These are phyloP conservation scores for Zelleria hepariella DNA, from an alignment of 2,888 invertebrate species.

Conservation along the genomic window DNA sequence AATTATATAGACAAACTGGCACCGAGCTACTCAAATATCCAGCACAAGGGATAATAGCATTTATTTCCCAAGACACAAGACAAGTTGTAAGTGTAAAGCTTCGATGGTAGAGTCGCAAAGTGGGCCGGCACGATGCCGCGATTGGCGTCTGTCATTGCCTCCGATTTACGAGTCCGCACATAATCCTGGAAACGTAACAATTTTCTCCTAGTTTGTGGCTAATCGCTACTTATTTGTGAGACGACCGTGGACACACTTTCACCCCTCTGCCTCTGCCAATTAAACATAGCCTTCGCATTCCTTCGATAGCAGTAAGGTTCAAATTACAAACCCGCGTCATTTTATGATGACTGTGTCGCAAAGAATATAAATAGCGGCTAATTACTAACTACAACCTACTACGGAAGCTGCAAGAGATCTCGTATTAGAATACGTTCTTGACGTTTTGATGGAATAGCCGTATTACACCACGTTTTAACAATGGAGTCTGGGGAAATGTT, in stretches of 20 bases:
- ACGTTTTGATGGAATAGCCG: background rate
- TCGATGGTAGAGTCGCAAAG: constrained; percentile 9
- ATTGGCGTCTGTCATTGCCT: constrained; percentile 19
- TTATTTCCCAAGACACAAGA: background rate
- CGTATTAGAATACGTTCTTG: constrained; percentile 1
- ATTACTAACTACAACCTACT: constrained; percentile 20
- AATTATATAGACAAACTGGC: constrained; percentile 15
- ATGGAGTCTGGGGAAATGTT: constrained; percentile 23
- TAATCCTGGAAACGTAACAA: background rate
- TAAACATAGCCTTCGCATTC: no score
- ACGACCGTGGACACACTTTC: background rate
- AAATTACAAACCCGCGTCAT: background rate
- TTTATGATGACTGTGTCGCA: background rate
- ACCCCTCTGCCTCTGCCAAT: background rate
- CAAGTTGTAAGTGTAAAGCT: background rate
- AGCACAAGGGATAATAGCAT: background rate
- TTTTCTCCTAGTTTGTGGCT: background rate
- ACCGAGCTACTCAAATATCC: background rate
- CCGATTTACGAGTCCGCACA: constrained; percentile 19
- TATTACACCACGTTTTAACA: constrained; percentile 9
- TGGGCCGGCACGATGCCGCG: constrained; percentile 21
- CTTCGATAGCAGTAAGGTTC: no score
- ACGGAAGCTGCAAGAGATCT: constrained; percentile 26
- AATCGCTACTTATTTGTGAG: background rate
- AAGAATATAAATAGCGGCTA: background rate